Evolutionary conservation across 1,140 invertebrate species (phyloP).

Genomic region (Globodera rostochiensis): DNA sequence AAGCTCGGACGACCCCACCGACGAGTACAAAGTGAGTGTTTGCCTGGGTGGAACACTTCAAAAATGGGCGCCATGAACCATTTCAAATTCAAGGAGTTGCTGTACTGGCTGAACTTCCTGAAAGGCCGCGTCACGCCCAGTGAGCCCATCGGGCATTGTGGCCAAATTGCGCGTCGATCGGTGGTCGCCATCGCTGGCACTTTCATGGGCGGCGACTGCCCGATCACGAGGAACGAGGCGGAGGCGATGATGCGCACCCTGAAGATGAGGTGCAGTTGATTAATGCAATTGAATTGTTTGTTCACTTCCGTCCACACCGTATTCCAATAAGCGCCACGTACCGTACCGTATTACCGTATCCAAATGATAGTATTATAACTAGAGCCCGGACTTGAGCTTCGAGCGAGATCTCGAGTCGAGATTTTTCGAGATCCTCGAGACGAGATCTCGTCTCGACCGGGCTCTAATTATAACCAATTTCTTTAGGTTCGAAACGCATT

Average conservation of each 20-base stretch:
- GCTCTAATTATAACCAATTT: no score
- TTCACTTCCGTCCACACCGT: no score
- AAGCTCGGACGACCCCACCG: conserved; percentile 73
- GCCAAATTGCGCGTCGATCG: conserved; percentile 66
- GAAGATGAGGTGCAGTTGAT: conserved; percentile 56
- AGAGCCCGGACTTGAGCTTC: no score
- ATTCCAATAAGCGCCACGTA: no score
- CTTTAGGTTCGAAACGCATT: conserved; percentile 68
- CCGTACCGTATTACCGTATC: no score
- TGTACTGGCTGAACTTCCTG: conserved; percentile 81
- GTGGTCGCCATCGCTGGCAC: conserved; percentile 74
- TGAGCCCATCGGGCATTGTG: conserved; percentile 73
- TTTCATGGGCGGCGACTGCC: conserved; percentile 21
- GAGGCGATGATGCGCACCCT: conserved; percentile 70
- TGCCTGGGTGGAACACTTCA: neutral
- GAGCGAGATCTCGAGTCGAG: no score
- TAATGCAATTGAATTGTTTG: no score
- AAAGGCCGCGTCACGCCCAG: conserved; percentile 74
- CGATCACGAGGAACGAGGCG: conserved; percentile 70
- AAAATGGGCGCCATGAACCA: neutral
- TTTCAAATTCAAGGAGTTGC: conserved; percentile 69
- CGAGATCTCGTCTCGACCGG: no score
- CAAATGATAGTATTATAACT: no score
- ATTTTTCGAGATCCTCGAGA: no score
- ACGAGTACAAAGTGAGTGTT: conserved; percentile 67